phyloP scores from a whole-genome alignment of 2,113 vertebrate genomes.

The Microtus richardsoni region DNA sequence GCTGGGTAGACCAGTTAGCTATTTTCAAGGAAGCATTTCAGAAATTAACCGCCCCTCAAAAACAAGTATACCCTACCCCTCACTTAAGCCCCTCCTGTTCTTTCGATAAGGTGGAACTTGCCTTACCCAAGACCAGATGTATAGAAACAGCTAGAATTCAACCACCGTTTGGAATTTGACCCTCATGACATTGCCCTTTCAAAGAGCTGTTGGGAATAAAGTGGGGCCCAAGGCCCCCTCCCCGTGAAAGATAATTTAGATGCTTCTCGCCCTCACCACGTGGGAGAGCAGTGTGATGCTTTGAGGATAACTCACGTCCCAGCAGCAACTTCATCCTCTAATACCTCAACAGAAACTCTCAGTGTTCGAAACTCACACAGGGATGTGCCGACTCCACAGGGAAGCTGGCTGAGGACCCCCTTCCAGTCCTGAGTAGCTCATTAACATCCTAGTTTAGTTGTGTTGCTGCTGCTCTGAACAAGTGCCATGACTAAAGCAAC shows the following conservation, averaged over 20 bases:
- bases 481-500: background rate
- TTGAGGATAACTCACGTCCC: background rate
- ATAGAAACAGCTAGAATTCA: slow-evolving; percentile 9
- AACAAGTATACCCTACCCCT: background rate
- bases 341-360: background rate
- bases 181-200: background rate
- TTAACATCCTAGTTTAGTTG: background rate
- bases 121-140: slow-evolving; percentile 1
- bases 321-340: background rate
- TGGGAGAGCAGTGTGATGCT: background rate
- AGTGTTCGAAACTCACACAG: background rate
- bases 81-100: background rate
- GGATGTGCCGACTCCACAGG: background rate
- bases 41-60: background rate
- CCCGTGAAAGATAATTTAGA: background rate
- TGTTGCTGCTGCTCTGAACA: background rate
- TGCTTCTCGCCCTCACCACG: too few relatives aligned
- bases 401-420: background rate
- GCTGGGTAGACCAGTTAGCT: background rate
- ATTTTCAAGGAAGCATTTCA: slow-evolving; percentile 8
- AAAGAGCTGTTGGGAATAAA: slow-evolving; percentile 11
- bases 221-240: background rate
- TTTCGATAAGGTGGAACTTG: background rate
- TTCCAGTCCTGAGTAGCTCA: background rate
- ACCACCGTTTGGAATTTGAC: slow-evolving; percentile 16